These are phyloP conservation scores for Antennarius striatus DNA, from an alignment of 2,113 vertebrate genomes.

Conservation along the genomic window DNA sequence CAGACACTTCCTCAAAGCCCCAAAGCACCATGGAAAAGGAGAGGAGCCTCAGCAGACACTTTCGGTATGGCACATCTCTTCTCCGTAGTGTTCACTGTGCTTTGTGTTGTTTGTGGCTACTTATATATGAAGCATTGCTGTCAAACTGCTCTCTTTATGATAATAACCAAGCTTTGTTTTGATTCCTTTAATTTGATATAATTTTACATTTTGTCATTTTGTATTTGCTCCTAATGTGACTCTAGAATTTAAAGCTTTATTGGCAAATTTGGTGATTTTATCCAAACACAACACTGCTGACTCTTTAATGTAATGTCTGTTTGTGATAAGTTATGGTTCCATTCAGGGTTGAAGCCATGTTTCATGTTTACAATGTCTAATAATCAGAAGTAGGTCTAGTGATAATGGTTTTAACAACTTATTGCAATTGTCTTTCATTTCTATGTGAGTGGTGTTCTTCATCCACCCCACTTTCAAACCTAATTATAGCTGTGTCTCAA, in stretches of 20 bases:
- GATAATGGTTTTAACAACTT: constrained; percentile 58
- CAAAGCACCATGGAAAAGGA: constrained; percentile 89
- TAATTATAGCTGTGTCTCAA: constrained; percentile 76
- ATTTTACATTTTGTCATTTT: constrained; percentile 4
- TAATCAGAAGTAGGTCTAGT: constrained; percentile 54
- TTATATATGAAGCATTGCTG: constrained; percentile 6
- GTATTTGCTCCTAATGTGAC: neutral
- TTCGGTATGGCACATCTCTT: constrained; percentile 84
- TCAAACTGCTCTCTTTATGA: constrained; percentile 9
- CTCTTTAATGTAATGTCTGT: no score
- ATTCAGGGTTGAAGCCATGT: neutral
- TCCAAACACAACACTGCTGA: no score
- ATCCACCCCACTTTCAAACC: constrained; percentile 62
- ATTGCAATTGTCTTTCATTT: constrained; percentile 69
- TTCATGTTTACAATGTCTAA: constrained; percentile 31
- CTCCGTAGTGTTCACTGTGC: constrained; percentile 18
- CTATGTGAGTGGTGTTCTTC: constrained; percentile 70
- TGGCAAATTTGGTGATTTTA: no score
- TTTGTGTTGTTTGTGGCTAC: constrained; percentile 40
- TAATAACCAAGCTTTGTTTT: constrained; percentile 14
- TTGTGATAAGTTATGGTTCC: constrained; percentile 3
- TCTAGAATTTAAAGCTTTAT: neutral
- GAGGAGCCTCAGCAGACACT: constrained; percentile 90
- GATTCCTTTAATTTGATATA: neutral
- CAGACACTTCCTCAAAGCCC: constrained; percentile 56